Conservation (phyloP, 2,113 vertebrate genomes). For the Leptobrachium leishanense region DNA sequence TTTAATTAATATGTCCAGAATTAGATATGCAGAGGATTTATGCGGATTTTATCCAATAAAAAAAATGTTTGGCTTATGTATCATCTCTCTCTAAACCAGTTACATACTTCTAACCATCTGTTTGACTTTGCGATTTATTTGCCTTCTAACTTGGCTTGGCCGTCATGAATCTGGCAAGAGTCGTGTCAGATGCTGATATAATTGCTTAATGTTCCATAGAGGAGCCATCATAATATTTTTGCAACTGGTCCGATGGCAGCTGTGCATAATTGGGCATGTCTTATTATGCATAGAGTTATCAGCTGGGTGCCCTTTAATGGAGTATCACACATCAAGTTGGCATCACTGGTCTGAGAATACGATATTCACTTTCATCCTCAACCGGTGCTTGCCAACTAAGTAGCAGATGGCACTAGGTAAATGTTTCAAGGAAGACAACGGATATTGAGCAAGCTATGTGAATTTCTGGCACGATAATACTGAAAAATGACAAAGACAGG, state of each 20-base stretch:
- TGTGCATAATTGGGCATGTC: conserved; percentile 47
- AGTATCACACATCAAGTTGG: conserved; percentile 37
- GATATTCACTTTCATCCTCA: conserved; percentile 14
- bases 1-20: neutral
- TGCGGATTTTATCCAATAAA: conserved; percentile 21
- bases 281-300: conserved; percentile 40
- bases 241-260: conserved; percentile 40
- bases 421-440: conserved; percentile 15
- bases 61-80: conserved; percentile 10
- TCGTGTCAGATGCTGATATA: conserved; percentile 43
- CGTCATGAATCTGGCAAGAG: conserved; percentile 29
- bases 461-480: no score
- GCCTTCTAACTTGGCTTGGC: conserved; percentile 37
- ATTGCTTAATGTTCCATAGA: conserved; percentile 47
- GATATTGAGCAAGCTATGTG: neutral
- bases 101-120: conserved; percentile 43
- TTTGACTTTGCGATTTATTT: conserved; percentile 36
- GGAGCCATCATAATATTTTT: conserved; percentile 44
- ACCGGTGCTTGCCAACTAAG: conserved; percentile 20
- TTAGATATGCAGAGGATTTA: neutral
- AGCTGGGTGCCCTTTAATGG: conserved; percentile 40
- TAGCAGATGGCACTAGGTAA: conserved; percentile 33
- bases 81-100: conserved; percentile 24
- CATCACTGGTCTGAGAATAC: conserved; percentile 21
- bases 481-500: no score